These are phyloP conservation scores for Ibidorhyncha struthersii DNA, from an alignment of 2,113 vertebrate genomes.

Conservation along the genomic window DNA sequence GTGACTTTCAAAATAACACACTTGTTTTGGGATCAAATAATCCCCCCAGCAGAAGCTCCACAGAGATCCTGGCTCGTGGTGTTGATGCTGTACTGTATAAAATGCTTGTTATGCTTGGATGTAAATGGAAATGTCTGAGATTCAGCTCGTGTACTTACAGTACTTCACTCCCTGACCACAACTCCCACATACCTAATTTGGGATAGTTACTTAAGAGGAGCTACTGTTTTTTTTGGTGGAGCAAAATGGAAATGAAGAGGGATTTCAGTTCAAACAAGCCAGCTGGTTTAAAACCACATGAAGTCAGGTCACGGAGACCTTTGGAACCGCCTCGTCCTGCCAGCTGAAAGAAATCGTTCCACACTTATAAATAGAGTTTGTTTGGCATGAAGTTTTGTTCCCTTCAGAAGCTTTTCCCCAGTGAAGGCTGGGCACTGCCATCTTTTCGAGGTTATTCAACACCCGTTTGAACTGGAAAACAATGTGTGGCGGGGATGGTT, in stretches of 20 bases:
- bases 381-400: background rate
- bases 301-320: background rate
- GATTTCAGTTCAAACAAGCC: background rate
- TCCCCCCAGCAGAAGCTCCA: background rate
- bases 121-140: background rate
- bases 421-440: background rate
- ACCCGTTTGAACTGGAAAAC: background rate
- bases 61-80: fast-evolving
- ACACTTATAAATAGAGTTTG: background rate
- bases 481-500: background rate
- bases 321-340: background rate
- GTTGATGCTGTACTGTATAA: background rate
- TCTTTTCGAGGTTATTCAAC: background rate
- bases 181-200: background rate
- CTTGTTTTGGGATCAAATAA: background rate
- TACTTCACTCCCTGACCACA: background rate
- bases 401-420: background rate
- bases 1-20: background rate
- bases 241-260: background rate
- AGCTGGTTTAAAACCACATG: background rate
- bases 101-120: background rate
- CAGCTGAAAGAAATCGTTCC: background rate
- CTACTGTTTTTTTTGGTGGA: background rate
- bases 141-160: background rate
- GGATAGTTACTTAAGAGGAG: background rate